phyloP scores from a whole-genome alignment of 2,797 vertebrate species.

The Sus cebifrons region DNA sequence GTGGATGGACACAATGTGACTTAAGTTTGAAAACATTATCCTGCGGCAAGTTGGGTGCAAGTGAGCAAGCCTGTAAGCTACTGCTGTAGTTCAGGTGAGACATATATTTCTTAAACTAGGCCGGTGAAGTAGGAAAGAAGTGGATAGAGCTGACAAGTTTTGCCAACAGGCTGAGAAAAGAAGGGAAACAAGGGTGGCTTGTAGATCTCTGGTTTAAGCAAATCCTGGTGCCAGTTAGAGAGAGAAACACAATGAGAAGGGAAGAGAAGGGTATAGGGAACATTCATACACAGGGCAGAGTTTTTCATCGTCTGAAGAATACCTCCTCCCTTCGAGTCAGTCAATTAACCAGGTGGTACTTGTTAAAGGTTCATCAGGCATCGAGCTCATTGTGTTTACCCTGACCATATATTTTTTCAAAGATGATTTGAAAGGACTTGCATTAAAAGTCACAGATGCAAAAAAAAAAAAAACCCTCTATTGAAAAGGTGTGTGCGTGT shows the following conservation, averaged over 20 bases:
- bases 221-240: not conserved
- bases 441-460: not conserved
- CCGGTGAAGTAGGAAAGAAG: not conserved
- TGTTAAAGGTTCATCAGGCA: not conserved
- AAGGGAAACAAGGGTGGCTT: not conserved
- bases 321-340: no score
- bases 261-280: not conserved
- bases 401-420: not conserved
- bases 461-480: not conserved
- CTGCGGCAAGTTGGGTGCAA: not conserved
- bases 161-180: not conserved
- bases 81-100: not conserved
- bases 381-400: not conserved
- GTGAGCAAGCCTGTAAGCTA: not conserved
- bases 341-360: not conserved
- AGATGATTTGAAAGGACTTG: not conserved
- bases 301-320: not conserved
- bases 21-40: not conserved
- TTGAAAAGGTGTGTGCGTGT: not conserved
- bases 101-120: not conserved
- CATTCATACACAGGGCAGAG: not conserved
- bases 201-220: not conserved
- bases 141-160: not conserved
- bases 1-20: not conserved
- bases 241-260: not conserved